A percentile compares a stretch with the other conserved stretches of the same genome.
Evolutionary conservation across 2,797 vertebrate genomes (phyloP).

Genomic region (Poeciliopsis presidionis): DNA sequence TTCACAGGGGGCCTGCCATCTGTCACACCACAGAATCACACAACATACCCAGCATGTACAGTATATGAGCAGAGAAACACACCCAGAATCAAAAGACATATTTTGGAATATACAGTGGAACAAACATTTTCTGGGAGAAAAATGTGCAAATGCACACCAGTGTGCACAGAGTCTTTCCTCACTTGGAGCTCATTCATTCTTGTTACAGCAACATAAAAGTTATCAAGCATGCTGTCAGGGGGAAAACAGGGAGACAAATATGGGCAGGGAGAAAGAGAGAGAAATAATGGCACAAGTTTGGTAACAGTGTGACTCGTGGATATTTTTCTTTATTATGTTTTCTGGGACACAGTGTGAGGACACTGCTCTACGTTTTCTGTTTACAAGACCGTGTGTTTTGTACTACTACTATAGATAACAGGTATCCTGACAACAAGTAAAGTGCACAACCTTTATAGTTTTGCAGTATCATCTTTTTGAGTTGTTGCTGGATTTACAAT

Average conservation of each 20-base stretch:
- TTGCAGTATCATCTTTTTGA: conserved; percentile 1
- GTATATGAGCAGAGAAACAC: conserved; percentile 27
- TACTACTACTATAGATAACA: conserved; percentile 19
- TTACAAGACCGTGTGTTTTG: not conserved
- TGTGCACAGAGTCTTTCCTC: conserved; percentile 8
- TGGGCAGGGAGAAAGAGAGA: conserved; percentile 12
- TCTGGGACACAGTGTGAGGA: conserved; percentile 36
- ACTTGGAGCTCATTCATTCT: conserved; percentile 61
- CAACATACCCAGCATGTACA: conserved; percentile 15
- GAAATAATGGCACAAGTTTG: conserved; percentile 34
- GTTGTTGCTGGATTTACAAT: not conserved
- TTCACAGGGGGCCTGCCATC: conserved; percentile 63
- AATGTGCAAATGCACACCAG: conserved; percentile 13
- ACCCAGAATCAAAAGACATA: conserved; percentile 16
- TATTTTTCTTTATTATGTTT: conserved; percentile 59
- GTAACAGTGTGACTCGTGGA: conserved; percentile 33
- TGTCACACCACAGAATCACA: conserved; percentile 53
- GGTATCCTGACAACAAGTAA: conserved; percentile 18
- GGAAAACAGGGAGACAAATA: conserved; percentile 10
- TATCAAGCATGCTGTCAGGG: conserved; percentile 50
- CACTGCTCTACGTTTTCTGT: conserved; percentile 12
- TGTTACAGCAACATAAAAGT: conserved; percentile 63
- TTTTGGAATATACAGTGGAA: conserved; percentile 15
- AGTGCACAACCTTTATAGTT: conserved; percentile 1
- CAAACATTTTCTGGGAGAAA: conserved; percentile 16